Evolutionary conservation across 2,797 vertebrate species (phyloP).

Genomic region (Squalus acanthias): DNA sequence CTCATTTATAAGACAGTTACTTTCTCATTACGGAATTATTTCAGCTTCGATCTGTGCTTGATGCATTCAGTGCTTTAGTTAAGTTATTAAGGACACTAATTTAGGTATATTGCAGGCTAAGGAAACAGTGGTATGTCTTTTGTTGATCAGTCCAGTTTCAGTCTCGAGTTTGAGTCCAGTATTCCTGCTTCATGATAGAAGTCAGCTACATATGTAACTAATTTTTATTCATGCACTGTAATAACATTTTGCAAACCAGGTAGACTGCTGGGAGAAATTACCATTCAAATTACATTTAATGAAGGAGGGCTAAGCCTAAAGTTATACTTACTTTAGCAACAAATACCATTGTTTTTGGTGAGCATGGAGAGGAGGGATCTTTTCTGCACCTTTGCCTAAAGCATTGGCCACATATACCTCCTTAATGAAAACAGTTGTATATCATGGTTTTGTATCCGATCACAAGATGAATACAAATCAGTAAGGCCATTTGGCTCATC

Average conservation of each 20-base stretch:
- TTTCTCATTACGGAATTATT: constrained; percentile 34
- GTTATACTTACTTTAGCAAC: not conserved
- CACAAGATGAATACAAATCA: not conserved
- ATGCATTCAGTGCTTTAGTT: constrained; percentile 15
- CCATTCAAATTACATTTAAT: constrained; percentile 11
- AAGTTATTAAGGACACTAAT: constrained; percentile 24
- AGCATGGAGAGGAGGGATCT: not conserved
- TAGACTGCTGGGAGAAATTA: not conserved
- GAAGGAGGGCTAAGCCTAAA: not conserved
- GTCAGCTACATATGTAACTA: not conserved
- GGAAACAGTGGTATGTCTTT: constrained; percentile 1
- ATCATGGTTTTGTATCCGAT: not conserved
- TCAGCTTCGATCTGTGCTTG: constrained; percentile 29
- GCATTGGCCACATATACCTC: not conserved
- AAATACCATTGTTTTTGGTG: not conserved
- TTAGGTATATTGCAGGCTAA: not conserved
- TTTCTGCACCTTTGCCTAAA: not conserved
- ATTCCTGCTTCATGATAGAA: not conserved
- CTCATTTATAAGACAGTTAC: constrained; percentile 32
- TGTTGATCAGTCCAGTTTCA: constrained; percentile 14
- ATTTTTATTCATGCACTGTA: constrained; percentile 16
- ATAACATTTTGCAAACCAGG: not conserved
- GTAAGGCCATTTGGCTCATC: not conserved
- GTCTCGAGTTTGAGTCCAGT: not conserved
- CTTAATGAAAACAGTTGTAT: not conserved